These are phyloP conservation scores for Syncerus caffer DNA, from an alignment of 2,797 vertebrate species.

Conservation along the genomic window DNA sequence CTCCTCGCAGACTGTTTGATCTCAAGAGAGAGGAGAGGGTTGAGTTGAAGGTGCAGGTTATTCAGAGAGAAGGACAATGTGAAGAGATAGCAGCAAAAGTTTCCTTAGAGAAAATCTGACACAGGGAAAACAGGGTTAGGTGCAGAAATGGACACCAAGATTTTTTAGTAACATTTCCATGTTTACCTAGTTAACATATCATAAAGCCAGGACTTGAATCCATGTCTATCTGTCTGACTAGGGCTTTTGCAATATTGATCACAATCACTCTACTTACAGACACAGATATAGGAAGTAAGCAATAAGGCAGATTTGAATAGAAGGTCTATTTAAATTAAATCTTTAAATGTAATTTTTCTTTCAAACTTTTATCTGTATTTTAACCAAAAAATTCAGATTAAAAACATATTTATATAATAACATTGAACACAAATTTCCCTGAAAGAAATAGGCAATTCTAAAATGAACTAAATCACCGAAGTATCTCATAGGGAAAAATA, in stretches of 20 bases:
- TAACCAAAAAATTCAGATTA: background rate
- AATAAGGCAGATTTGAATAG: background rate
- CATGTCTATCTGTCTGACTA: background rate
- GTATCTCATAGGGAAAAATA: background rate
- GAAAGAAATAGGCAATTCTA: background rate
- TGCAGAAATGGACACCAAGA: background rate
- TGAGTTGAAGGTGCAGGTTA: background rate
- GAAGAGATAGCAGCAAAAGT: background rate
- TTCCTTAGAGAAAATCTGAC: background rate
- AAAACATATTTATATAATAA: background rate
- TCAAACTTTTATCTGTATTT: background rate
- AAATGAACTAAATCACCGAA: background rate
- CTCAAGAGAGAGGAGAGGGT: background rate
- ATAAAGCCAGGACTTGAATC: background rate
- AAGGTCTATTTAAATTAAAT: background rate
- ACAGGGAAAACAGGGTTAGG: background rate
- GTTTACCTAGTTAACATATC: background rate
- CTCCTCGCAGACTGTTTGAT: background rate
- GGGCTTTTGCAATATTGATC: background rate
- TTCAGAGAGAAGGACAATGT: background rate
- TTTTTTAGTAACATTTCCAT: background rate
- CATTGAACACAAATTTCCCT: background rate
- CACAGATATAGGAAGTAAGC: background rate
- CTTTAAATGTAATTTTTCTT: background rate
- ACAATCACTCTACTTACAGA: background rate